These are phyloP conservation scores for Apis laboriosa DNA, from an alignment of 1,140 invertebrate genomes.

Conservation along the genomic window DNA sequence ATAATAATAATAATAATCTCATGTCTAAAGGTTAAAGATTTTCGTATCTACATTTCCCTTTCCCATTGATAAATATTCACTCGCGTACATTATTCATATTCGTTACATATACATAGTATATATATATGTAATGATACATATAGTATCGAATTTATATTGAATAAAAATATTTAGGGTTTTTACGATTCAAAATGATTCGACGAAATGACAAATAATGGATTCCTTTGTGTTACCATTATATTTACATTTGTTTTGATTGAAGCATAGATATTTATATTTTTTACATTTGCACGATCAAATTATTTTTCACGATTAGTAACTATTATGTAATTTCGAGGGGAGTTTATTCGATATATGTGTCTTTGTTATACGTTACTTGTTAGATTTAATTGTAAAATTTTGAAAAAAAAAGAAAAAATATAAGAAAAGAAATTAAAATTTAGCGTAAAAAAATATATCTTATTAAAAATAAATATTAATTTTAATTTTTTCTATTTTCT, in stretches of 20 bases:
- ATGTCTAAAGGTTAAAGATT: not conserved
- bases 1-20: not conserved
- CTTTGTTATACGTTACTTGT: not conserved
- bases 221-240: no score
- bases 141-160: not conserved
- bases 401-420: not conserved
- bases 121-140: no score
- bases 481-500: no score
- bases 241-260: no score
- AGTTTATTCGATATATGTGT: not conserved
- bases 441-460: no score
- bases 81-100: not conserved
- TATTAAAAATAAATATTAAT: no score
- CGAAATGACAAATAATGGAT: no score
- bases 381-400: not conserved
- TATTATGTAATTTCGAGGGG: no score
- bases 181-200: not conserved
- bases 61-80: slow-evolving; percentile 34
- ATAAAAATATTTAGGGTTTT: not conserved
- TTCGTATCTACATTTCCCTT: not conserved
- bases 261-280: no score
- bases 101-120: not conserved
- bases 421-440: not conserved
- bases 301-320: no score
- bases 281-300: no score